These are phyloP conservation scores for Maccullochella peelii DNA, from an alignment of 2,113 vertebrate genomes.

Conservation along the genomic window DNA sequence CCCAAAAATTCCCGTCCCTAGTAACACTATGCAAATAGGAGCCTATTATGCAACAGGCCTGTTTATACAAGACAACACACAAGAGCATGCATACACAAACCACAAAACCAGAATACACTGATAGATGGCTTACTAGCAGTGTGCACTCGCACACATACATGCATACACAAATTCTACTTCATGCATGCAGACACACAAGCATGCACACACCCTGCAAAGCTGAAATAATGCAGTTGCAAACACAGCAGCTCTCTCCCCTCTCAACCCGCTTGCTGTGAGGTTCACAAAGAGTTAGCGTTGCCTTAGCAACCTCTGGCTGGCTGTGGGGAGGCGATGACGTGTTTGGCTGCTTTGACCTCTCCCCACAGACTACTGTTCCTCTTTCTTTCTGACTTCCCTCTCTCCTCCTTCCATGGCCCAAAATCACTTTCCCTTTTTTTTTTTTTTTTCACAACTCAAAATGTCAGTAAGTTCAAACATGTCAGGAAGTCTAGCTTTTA, in stretches of 20 bases:
- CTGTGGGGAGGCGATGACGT: constrained; percentile 49
- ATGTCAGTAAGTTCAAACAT: constrained; percentile 23
- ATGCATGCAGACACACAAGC: background rate
- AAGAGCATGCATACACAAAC: constrained; percentile 45
- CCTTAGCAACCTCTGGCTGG: constrained; percentile 71
- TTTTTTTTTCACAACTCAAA: constrained; percentile 2
- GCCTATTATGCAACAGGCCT: constrained; percentile 76
- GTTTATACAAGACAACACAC: constrained; percentile 72
- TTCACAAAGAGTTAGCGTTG: constrained; percentile 70
- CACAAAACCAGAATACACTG: constrained; percentile 55
- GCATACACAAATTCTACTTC: background rate
- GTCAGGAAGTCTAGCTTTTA: background rate
- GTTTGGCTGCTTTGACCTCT: constrained; percentile 63
- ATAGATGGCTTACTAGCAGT: constrained; percentile 23
- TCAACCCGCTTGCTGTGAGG: constrained; percentile 56
- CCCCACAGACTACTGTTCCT: constrained; percentile 53
- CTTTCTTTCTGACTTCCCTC: constrained; percentile 46
- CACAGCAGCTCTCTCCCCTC: constrained; percentile 30
- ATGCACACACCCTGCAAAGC: constrained; percentile 28
- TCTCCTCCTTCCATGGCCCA: constrained; percentile 5
- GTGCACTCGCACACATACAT: background rate
- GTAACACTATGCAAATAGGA: constrained; percentile 78
- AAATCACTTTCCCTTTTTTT: constrained; percentile 16
- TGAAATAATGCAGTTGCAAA: constrained; percentile 63
- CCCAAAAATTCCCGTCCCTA: background rate